Evolutionary conservation across 2,797 vertebrate species (phyloP).

Genomic region (Enteromius fasciolatus): DNA sequence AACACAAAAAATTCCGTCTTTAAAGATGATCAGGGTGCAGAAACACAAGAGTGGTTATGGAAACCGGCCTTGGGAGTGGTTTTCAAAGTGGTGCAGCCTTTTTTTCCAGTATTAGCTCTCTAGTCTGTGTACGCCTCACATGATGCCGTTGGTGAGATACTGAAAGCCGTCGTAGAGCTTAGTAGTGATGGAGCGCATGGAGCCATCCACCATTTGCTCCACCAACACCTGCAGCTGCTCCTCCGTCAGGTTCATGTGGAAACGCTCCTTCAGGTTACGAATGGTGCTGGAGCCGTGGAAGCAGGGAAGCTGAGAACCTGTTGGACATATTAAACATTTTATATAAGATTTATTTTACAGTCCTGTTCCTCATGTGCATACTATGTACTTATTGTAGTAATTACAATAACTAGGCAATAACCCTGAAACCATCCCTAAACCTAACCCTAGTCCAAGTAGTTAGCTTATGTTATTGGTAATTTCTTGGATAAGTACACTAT

Average conservation of each 20-base stretch:
- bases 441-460: too few species aligned
- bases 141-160: conserved; percentile 99
- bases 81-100: conserved; percentile 58
- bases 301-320: conserved; percentile 93
- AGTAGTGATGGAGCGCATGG: conserved; percentile 94
- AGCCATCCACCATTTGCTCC: conserved; percentile 93
- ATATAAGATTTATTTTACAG: not conserved
- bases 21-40: conserved; percentile 44
- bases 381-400: too few species aligned
- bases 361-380: too few species aligned
- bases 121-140: conserved; percentile 78
- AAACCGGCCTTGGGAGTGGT: conserved; percentile 49
- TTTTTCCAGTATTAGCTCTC: conserved; percentile 47
- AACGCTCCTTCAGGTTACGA: conserved; percentile 91
- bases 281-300: conserved; percentile 95
- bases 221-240: conserved; percentile 94
- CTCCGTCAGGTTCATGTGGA: conserved; percentile 97
- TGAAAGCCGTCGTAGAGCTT: conserved; percentile 97
- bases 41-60: conserved; percentile 38
- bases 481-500: too few species aligned
- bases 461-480: too few species aligned
- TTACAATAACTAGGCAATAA: too few species aligned
- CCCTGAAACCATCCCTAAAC: too few species aligned
- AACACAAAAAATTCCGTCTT: conserved; percentile 36
- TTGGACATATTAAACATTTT: not conserved